Percentiles rank a stretch among this genome's conserved stretches.
These are phyloP conservation scores for Perdita meconis DNA, from an alignment of 2,888 invertebrate species.

Conservation along the genomic window DNA sequence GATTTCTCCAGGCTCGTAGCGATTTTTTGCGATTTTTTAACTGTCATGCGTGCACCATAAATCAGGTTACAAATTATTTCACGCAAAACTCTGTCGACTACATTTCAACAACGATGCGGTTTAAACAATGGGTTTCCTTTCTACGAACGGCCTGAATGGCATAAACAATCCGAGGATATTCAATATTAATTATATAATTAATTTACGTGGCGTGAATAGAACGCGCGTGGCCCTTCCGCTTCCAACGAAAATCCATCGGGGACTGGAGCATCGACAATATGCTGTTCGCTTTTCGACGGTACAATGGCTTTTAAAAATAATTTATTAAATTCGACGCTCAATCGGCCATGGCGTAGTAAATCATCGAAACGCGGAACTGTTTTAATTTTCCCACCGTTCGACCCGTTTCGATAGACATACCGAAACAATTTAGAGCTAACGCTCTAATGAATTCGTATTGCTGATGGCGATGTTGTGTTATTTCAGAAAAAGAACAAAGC, in stretches of 20 bases:
- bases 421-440: constrained; percentile 43
- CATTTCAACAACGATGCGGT: constrained; percentile 50
- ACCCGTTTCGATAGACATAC: constrained; percentile 37
- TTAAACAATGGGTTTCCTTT: constrained; percentile 68
- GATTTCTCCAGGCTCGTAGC: background rate
- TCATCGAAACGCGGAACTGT: constrained; percentile 47
- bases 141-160: constrained; percentile 56
- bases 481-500: background rate
- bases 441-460: constrained; percentile 37
- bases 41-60: background rate
- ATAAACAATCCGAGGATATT: constrained; percentile 67
- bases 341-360: constrained; percentile 43
- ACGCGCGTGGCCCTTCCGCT: constrained; percentile 60
- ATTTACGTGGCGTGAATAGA: constrained; percentile 71
- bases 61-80: constrained; percentile 40
- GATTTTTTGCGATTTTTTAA: constrained; percentile 23
- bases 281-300: constrained; percentile 53
- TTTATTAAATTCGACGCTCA: constrained; percentile 55
- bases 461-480: background rate
- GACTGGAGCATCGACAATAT: constrained; percentile 64
- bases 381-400: constrained; percentile 40
- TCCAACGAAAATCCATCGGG: constrained; percentile 51
- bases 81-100: constrained; percentile 58
- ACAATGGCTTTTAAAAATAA: constrained; percentile 66
- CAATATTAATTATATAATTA: constrained; percentile 73